phyloP scores from a whole-genome alignment of 2,113 vertebrate species.

The Pristiophorus japonicus region DNA sequence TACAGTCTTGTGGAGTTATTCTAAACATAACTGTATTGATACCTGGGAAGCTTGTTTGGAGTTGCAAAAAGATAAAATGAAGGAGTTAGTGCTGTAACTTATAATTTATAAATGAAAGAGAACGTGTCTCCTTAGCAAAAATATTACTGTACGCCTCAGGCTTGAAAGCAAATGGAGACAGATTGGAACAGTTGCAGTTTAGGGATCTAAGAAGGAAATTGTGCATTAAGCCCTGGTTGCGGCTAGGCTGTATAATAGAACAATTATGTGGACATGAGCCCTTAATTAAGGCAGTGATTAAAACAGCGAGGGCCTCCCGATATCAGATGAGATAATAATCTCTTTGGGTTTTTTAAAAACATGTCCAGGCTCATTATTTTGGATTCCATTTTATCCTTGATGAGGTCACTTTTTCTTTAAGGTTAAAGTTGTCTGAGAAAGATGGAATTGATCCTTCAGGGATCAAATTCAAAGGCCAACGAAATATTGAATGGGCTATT shows the following conservation, averaged over 20 bases:
- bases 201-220: not conserved
- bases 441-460: not conserved
- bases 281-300: constrained; percentile 17
- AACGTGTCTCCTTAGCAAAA: not conserved
- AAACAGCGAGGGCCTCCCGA: not conserved
- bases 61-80: not conserved
- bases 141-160: not conserved
- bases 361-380: constrained; percentile 9
- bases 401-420: not conserved
- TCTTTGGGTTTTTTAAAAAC: not conserved
- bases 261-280: constrained; percentile 14
- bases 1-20: no score
- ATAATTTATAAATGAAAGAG: not conserved
- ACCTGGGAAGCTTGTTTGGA: not conserved
- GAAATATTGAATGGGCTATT: constrained; percentile 17
- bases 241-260: not conserved
- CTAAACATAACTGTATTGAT: no score
- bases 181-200: constrained; percentile 12
- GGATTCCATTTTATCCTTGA: constrained; percentile 17
- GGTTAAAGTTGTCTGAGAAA: not conserved
- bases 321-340: constrained; percentile 9
- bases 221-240: no score
- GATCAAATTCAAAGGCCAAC: not conserved
- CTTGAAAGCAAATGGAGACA: not conserved
- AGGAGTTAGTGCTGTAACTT: not conserved